A percentile compares a stretch with the other conserved stretches of the same genome.
Evolutionary conservation across 2,113 vertebrate species (phyloP).

Genomic region (Upupa epops): DNA sequence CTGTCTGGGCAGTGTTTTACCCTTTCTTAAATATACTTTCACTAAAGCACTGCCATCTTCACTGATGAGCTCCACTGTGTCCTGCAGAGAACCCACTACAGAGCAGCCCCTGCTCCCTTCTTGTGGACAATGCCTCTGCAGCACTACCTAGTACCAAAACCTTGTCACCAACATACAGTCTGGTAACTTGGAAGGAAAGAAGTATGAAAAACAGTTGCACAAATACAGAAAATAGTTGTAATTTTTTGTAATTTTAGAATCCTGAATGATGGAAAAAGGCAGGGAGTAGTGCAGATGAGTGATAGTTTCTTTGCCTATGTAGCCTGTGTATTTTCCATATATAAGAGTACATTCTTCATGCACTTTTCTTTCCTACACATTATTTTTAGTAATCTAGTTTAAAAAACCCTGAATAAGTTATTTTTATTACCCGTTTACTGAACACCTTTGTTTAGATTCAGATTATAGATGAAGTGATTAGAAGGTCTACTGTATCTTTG

Average conservation of each 20-base stretch:
- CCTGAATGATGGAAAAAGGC: not conserved
- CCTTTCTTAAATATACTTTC: not conserved
- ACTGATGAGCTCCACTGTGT: not conserved
- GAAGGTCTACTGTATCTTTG: not conserved
- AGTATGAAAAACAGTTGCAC: not conserved
- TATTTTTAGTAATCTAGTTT: not conserved
- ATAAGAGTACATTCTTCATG: not conserved
- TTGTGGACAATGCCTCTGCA: not conserved
- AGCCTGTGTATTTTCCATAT: not conserved
- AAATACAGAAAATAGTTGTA: not conserved
- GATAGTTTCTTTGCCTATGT: accelerated
- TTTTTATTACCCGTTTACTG: not conserved
- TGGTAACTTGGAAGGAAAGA: not conserved
- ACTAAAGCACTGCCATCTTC: not conserved
- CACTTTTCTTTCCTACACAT: not conserved
- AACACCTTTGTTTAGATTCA: not conserved
- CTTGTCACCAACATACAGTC: not conserved
- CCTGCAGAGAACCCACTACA: not conserved
- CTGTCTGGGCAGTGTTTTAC: not conserved
- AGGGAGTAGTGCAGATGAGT: not conserved
- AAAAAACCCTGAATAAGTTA: not conserved
- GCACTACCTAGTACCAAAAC: not conserved
- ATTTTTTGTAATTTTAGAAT: not conserved
- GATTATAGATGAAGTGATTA: not conserved
- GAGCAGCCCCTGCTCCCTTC: not conserved